Conservation (phyloP, 1,140 invertebrate genomes). For the Eufriesea mexicana region DNA sequence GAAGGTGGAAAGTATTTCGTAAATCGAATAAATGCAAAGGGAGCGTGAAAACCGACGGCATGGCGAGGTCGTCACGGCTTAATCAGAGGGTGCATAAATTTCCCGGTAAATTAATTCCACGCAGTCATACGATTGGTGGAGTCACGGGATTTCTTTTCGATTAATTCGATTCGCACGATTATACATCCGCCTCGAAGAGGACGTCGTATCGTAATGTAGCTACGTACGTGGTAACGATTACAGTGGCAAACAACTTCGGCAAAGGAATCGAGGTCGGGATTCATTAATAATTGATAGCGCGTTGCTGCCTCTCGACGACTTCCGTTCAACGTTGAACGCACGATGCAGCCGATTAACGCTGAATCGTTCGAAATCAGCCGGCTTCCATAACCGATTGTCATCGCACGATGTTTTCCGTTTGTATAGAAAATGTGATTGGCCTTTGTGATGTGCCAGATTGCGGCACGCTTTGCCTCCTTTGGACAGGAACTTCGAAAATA, state of each 20-base stretch:
- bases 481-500: background rate
- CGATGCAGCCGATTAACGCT: slow-evolving; percentile 41
- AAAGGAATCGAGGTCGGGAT: slow-evolving; percentile 36
- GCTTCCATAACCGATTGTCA: background rate
- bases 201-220: background rate
- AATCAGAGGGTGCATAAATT: background rate
- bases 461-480: background rate
- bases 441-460: background rate
- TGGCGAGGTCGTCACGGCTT: background rate
- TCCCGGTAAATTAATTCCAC: background rate
- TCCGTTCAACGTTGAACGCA: slow-evolving; percentile 57
- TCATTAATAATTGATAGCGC: slow-evolving; percentile 71
- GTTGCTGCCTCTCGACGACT: slow-evolving; percentile 50
- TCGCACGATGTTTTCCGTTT: background rate
- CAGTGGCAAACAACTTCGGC: slow-evolving; percentile 18
- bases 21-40: background rate
- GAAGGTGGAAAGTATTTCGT: slow-evolving; percentile 10
- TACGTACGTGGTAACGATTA: slow-evolving; percentile 2
- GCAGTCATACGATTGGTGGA: background rate
- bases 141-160: background rate
- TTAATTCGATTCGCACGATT: slow-evolving; percentile 11
- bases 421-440: background rate
- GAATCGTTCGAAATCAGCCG: slow-evolving; percentile 7
- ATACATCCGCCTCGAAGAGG: background rate
- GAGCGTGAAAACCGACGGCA: background rate